Evolutionary conservation across 2,888 invertebrate genomes (phyloP).

Genomic region (Tiphia femorata): DNA sequence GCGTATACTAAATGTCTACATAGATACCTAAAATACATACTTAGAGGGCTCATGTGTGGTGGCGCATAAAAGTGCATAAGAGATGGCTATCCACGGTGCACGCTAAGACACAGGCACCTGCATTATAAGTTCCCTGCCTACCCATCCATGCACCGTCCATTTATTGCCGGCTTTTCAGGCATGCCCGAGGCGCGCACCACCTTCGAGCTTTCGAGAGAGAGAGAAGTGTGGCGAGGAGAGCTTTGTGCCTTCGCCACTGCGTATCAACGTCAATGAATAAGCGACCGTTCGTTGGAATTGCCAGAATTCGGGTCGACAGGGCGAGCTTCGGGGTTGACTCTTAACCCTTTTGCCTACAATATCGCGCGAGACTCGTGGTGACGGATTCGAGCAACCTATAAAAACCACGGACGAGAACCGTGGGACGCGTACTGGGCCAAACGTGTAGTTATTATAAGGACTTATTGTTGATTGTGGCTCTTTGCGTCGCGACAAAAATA

Average conservation of each 20-base stretch:
- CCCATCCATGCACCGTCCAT: constrained; percentile 54
- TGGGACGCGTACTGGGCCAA: too few species aligned
- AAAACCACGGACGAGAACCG: neutral
- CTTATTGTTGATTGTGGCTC: too few species aligned
- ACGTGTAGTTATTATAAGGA: too few species aligned
- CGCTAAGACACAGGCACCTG: constrained; percentile 58
- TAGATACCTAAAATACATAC: constrained; percentile 53
- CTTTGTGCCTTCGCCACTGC: constrained; percentile 55
- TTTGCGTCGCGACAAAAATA: too few species aligned
- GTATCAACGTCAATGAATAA: constrained; percentile 47
- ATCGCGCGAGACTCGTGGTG: neutral
- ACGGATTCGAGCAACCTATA: neutral
- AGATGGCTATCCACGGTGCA: constrained; percentile 64
- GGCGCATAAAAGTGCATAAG: constrained; percentile 67
- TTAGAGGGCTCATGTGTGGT: constrained; percentile 41
- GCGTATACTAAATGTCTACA: constrained; percentile 51
- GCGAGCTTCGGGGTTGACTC: constrained; percentile 22
- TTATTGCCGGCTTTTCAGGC: constrained; percentile 62
- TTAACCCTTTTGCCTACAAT: constrained; percentile 11
- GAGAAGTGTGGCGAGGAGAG: too few species aligned
- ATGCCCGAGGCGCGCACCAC: constrained; percentile 46
- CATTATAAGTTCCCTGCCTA: constrained; percentile 56
- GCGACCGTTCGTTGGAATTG: constrained; percentile 20
- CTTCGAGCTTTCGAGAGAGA: too few species aligned
- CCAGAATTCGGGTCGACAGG: constrained; percentile 37